phyloP scores from a whole-genome alignment of 1,140 invertebrate genomes.

The Vollenhovia emeryi region DNA sequence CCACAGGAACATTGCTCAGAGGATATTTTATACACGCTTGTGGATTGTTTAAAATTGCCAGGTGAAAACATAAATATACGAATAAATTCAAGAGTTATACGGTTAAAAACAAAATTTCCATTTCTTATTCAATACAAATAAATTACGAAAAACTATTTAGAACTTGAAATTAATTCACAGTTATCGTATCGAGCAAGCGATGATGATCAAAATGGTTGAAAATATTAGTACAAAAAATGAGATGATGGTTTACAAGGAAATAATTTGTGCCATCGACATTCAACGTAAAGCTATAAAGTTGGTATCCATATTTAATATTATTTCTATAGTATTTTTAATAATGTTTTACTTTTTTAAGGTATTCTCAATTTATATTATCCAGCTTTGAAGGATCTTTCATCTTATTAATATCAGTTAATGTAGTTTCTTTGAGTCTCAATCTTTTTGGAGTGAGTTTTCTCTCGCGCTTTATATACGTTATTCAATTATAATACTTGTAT shows the following conservation, averaged over 20 bases:
- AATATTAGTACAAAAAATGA: not conserved
- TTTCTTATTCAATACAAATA: not conserved
- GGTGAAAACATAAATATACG: not conserved
- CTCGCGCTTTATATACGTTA: not conserved
- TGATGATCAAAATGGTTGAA: not conserved
- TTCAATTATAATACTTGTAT: not conserved
- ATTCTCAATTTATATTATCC: not conserved
- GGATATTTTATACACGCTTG: not conserved
- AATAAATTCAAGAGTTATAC: not conserved
- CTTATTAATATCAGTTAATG: not conserved
- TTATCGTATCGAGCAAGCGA: conserved; percentile 1
- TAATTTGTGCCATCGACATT: conserved; percentile 22
- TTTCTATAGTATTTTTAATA: not conserved
- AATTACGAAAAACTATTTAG: not conserved
- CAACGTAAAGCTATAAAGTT: conserved; percentile 23
- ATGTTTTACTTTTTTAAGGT: conserved; percentile 22
- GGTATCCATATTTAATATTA: not conserved
- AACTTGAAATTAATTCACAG: conserved; percentile 20
- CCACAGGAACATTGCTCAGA: not conserved
- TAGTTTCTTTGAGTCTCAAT: not conserved
- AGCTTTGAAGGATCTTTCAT: not conserved
- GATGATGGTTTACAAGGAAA: not conserved
- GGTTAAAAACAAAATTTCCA: not conserved
- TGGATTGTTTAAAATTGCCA: conserved; percentile 17
- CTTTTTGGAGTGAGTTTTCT: not conserved